Evolutionary conservation across 1,140 invertebrate genomes (phyloP), one percentile per base, ranked within the genome.

Genomic region (Caenorhabditis tropicalis): DNA sequence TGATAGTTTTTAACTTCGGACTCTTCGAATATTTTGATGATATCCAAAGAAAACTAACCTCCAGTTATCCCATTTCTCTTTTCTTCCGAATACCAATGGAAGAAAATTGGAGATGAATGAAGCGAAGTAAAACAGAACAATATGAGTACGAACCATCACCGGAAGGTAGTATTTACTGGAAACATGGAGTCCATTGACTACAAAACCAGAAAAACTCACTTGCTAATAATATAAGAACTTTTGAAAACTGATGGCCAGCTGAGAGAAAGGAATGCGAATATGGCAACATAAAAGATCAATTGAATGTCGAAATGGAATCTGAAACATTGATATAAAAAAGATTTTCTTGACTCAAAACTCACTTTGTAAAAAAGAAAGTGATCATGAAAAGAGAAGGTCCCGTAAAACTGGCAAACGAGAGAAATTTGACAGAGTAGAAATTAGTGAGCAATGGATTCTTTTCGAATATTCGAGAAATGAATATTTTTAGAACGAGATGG

Each of bases 161-260:
- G 65, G 65, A n/a, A 74, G 65, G 65, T 74, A 74, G 65, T 74
- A 74, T 10, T 74, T 74, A n/a, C 65, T 74, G 65, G 33, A 74
- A 74, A 27, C 6, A 0, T 4, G 7, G 24, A 0, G 2, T 56
- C 12, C 7, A 27, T 56, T 1, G 21, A 27, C 10, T 29, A 1
- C 24, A 10, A 7, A 21, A 21, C 15, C 4, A 51, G 19, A 27
- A 4, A 27, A 36, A 39, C 65, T 74, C 36, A 74, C 65, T 74
- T 74, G 65, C 36, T 46, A 12, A 74, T 74, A 74, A 74, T 74
- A 74, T 74, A 43, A 43, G 65, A 74, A 36, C 65, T 74, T 43
- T 74, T 74, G 36, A 74, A 74, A 24, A 74, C 6, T 9, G 65
- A 74, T 74, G 65, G 65, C 65, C 65, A 74, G 9, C 15, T 36